These are phyloP conservation scores for Psittacula derbiana DNA, from an alignment of 2,797 vertebrate genomes.

Conservation along the genomic window DNA sequence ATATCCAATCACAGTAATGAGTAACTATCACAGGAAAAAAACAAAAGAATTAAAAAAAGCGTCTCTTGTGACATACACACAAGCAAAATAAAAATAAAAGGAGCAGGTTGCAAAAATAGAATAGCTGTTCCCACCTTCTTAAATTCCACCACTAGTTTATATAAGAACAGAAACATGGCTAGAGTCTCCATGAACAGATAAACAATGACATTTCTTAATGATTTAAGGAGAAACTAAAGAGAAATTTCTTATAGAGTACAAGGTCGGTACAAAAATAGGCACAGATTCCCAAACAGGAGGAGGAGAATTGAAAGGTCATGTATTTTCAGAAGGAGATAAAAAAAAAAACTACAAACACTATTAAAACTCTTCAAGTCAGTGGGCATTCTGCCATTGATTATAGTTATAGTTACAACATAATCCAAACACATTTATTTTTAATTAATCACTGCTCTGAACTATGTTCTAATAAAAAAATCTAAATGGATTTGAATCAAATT, in stretches of 20 bases:
- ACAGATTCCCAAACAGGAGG: not conserved
- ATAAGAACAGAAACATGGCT: not conserved
- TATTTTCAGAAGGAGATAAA: not conserved
- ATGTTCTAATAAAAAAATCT: not conserved
- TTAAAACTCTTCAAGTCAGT: not conserved
- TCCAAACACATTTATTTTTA: not conserved
- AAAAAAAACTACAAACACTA: not conserved
- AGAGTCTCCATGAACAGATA: not conserved
- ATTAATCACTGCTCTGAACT: not conserved
- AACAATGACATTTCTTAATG: not conserved
- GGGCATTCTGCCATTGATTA: not conserved
- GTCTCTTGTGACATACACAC: not conserved
- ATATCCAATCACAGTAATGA: not conserved
- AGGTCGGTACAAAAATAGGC: constrained; percentile 9
- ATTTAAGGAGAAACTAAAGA: not conserved
- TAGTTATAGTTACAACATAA: not conserved
- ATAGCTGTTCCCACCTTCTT: not conserved
- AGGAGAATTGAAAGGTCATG: not conserved
- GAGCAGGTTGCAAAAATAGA: not conserved
- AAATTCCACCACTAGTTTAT: not conserved
- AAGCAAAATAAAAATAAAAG: not conserved
- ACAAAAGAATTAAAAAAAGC: not conserved
- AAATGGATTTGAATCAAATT: not conserved
- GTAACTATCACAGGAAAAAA: not conserved
- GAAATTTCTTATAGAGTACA: not conserved